These are phyloP conservation scores for Heliconius eleuchia DNA, from an alignment of 1,140 invertebrate genomes.

Conservation along the genomic window DNA sequence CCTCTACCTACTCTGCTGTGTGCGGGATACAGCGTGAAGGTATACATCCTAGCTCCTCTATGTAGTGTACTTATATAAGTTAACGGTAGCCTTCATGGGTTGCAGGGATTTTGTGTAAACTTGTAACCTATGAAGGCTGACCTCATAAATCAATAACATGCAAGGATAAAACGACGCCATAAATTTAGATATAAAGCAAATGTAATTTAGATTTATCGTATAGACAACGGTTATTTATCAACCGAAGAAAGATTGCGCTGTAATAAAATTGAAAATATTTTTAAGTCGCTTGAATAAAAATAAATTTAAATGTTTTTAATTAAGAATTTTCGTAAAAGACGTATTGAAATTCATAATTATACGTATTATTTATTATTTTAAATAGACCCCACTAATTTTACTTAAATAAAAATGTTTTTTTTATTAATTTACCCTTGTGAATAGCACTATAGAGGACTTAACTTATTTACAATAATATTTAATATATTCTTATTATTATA, in stretches of 20 bases:
- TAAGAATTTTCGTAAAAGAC: no score
- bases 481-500: no score
- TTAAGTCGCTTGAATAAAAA: background rate
- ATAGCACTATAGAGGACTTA: no score
- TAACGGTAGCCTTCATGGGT: background rate
- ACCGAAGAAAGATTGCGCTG: background rate
- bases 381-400: background rate
- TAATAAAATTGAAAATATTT: background rate
- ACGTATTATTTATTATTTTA: background rate
- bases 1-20: no score
- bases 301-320: background rate
- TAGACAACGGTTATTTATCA: conserved; percentile 17
- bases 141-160: conserved; percentile 7
- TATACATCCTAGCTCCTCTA: no score
- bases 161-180: conserved; percentile 8
- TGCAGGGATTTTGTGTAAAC: background rate
- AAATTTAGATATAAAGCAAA: conserved; percentile 19
- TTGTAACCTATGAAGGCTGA: background rate
- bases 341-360: no score
- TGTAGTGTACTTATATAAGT: background rate
- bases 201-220: conserved; percentile 20
- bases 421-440: no score
- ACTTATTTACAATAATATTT: no score
- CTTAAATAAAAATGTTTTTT: no score
- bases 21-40: no score